These are phyloP conservation scores for Bambusicola thoracicus DNA, from an alignment of 2,113 vertebrate species.

Conservation along the genomic window DNA sequence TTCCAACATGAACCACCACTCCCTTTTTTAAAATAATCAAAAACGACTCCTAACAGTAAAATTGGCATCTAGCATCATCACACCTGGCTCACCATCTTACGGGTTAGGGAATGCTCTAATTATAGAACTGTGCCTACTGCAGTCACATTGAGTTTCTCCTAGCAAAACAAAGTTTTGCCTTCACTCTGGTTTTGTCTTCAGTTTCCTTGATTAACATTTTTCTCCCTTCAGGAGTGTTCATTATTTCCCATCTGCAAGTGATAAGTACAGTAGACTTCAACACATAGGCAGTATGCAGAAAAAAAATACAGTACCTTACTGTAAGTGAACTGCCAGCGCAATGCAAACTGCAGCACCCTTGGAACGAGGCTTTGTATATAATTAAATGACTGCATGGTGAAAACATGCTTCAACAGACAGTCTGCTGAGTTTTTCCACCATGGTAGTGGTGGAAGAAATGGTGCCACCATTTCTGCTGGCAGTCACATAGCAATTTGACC, in stretches of 20 bases:
- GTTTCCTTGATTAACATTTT: not conserved
- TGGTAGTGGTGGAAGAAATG: rapidly evolving
- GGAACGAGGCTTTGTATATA: not conserved
- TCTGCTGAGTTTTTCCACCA: not conserved
- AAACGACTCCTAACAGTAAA: not conserved
- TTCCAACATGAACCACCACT: not conserved
- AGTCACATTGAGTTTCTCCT: not conserved
- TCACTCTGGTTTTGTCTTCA: not conserved
- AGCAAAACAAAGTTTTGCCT: not conserved
- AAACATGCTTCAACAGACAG: not conserved
- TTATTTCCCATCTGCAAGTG: slow-evolving; percentile 28
- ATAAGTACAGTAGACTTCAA: not conserved
- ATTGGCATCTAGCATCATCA: not conserved
- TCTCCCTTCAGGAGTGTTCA: not conserved
- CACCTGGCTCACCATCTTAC: not conserved
- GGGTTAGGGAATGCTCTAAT: not conserved
- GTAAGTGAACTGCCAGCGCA: not conserved
- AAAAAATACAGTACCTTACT: not conserved
- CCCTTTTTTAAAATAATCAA: not conserved
- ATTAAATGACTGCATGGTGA: not conserved
- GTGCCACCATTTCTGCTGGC: not conserved
- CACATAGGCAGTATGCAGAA: rapidly evolving
- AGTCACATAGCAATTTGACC: rapidly evolving
- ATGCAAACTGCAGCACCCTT: not conserved
- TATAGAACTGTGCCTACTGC: not conserved